Conservation (phyloP, 2,113 vertebrate species). For the Labrus mixtus region DNA sequence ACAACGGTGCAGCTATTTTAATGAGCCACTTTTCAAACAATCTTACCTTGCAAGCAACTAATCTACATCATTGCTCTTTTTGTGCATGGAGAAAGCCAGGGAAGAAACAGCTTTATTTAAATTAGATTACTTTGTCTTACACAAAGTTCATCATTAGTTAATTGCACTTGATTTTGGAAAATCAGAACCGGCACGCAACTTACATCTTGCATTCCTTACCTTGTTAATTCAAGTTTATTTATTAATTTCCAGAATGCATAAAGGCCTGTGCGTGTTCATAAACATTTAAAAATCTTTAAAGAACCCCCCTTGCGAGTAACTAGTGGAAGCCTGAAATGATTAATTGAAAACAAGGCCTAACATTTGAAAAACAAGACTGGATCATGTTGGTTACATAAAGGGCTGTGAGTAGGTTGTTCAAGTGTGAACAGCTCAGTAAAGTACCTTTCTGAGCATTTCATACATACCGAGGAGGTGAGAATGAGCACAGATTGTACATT, state of each 20-base stretch:
- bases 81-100: background rate
- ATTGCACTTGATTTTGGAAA: constrained; percentile 21
- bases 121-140: constrained; percentile 5
- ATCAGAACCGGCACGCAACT: constrained; percentile 2
- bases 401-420: constrained; percentile 44
- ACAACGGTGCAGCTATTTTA: constrained; percentile 60
- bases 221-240: constrained; percentile 8
- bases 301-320: constrained; percentile 14
- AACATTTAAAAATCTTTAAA: constrained; percentile 37
- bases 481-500: constrained; percentile 37
- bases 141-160: constrained; percentile 11
- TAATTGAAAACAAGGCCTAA: constrained; percentile 63
- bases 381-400: constrained; percentile 65
- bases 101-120: constrained; percentile 14
- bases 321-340: constrained; percentile 62
- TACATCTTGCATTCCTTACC: constrained; percentile 8
- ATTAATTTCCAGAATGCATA: background rate
- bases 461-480: constrained; percentile 13
- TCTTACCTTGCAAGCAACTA: constrained; percentile 54
- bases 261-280: constrained; percentile 7
- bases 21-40: constrained; percentile 60
- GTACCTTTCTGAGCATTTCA: constrained; percentile 46
- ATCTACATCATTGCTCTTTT: constrained; percentile 41
- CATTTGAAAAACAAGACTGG: constrained; percentile 51
- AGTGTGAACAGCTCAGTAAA: constrained; percentile 41